phyloP scores from a whole-genome alignment of 2,888 invertebrate species.

The Leuctra nigra region DNA sequence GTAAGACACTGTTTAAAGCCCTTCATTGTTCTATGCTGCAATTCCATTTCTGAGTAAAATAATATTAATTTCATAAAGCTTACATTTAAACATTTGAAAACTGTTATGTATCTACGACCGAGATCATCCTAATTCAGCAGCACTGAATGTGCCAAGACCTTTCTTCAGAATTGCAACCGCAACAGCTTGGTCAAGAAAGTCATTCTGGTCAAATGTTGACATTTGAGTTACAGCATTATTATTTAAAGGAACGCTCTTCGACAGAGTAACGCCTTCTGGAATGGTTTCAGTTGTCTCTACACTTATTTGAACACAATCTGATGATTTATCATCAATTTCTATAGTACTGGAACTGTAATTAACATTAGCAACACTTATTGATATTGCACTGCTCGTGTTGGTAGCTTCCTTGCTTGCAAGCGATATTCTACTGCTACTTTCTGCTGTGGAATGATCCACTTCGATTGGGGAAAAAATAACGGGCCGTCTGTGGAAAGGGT shows the following conservation, averaged over 20 bases:
- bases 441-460: not conserved
- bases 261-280: not conserved
- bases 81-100: no score
- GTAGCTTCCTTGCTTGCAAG: not conserved
- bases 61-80: no score
- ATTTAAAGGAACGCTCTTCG: not conserved
- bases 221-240: no score
- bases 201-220: conserved; percentile 34
- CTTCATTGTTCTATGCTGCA: no score
- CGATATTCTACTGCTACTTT: no score
- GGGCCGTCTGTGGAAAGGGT: conserved; percentile 22
- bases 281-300: not conserved
- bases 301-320: not conserved
- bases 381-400: not conserved
- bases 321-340: not conserved
- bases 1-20: no score
- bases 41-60: no score
- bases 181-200: conserved; percentile 66
- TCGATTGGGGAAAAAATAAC: conserved; percentile 9
- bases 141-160: conserved; percentile 46
- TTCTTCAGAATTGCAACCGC: conserved; percentile 66
- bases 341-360: no score
- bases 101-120: no score
- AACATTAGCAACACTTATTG: no score
- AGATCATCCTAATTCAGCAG: conserved; percentile 16